phyloP scores from a whole-genome alignment of 2,888 invertebrate species.

The Pollenia griseotomentosa region DNA sequence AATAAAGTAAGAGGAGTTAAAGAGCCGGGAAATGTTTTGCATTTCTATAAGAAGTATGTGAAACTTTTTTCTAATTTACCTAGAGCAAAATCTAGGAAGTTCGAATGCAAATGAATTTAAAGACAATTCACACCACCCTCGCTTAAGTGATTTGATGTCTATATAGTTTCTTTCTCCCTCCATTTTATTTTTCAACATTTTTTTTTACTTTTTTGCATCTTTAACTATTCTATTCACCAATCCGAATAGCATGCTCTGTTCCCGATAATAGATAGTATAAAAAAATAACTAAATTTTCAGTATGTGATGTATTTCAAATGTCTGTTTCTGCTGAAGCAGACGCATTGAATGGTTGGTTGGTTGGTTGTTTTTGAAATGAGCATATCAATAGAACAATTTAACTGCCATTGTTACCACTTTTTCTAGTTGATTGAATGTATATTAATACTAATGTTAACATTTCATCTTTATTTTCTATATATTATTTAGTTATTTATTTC shows the following conservation, averaged over 20 bases:
- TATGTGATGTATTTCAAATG: slow-evolving; percentile 44
- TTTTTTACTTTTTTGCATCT: slow-evolving; percentile 23
- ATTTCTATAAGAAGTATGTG: too few relatives aligned
- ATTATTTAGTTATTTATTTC: background rate
- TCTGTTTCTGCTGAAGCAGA: slow-evolving; percentile 8
- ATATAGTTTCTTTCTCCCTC: slow-evolving; percentile 26
- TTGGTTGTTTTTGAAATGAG: slow-evolving; percentile 54
- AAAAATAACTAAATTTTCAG: slow-evolving; percentile 35
- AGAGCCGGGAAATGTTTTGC: background rate
- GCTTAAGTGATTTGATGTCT: slow-evolving; percentile 38
- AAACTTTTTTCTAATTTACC: too few relatives aligned
- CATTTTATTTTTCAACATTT: background rate
- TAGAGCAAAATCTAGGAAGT: too few relatives aligned
- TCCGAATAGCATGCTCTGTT: slow-evolving; percentile 55
- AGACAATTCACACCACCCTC: background rate
- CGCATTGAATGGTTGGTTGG: slow-evolving; percentile 15
- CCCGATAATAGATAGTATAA: slow-evolving; percentile 15
- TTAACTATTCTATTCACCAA: slow-evolving; percentile 56
- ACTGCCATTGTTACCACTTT: slow-evolving; percentile 69
- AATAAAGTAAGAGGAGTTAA: background rate
- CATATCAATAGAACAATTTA: slow-evolving; percentile 73
- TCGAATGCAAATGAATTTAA: too few relatives aligned
- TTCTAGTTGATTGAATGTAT: slow-evolving; percentile 69
- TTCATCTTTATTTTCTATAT: slow-evolving; percentile 52
- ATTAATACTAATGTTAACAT: slow-evolving; percentile 69